Evolutionary conservation across 2,113 vertebrate genomes (phyloP), one percentile per base, ranked within the genome.

Genomic region (Clupea harengus): DNA sequence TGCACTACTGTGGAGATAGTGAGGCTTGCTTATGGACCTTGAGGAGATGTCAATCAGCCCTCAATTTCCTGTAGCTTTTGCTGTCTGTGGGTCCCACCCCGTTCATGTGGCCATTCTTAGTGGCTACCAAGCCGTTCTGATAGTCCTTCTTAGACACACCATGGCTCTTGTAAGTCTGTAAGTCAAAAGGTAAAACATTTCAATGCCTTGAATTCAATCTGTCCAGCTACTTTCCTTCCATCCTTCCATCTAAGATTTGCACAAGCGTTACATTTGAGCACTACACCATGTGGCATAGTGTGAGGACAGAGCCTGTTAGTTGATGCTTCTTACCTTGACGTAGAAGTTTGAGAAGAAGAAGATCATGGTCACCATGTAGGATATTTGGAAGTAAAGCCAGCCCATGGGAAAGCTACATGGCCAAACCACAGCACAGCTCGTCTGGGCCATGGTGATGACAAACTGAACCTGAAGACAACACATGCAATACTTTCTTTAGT

Each of bases 321-420:
- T 47, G 7, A 57, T 10, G 22, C 45, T 72, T 87, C 87, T 94
- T 92, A 99, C 98, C 97, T 98, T 94, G 88, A 97, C 92, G 91
- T 99, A 99, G 94, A 99, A 99, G 93, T 99, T 99, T 86, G 94
- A 92, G 94, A 99, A 99, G 91, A 99, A 95, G 45, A 95, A 39
- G 81, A 97, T 98, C 85, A 99, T 96, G 17, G 96, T 96, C 90
- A 98, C 92, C 96, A 98, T 97, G 80, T 99, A 99, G 86, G 88
- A 92, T n/a, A 98, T 97, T 93, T 98, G 97, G 94, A 99, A 99
- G 90, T 96, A 98, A 57, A 99, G 93, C 98, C 98, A 99, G 0
- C 97, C 95, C 52, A 92, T 93, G 57, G 98, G 97, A 93, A 99
- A 98, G 0, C 91, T 89, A 82, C 98, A 99, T 0, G 96, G 97